A percentile compares a stretch with the other conserved stretches of the same genome.
These are phyloP conservation scores for Murina feae DNA, from an alignment of 2,113 vertebrate genomes.

Conservation along the genomic window DNA sequence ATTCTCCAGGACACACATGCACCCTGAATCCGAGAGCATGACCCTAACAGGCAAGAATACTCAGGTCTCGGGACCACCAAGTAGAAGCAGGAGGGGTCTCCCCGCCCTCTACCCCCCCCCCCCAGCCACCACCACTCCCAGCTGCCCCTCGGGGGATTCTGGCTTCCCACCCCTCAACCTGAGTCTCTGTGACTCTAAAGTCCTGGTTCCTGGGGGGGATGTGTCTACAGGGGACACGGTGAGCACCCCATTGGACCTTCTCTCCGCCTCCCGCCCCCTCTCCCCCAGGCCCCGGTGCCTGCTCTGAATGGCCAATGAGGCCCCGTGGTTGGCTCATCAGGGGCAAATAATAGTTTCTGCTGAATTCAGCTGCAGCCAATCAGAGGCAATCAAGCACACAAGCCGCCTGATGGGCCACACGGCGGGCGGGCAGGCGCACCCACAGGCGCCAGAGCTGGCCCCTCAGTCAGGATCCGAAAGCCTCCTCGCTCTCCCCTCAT, in stretches of 20 bases:
- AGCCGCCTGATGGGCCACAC: constrained; percentile 73
- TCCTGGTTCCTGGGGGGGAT: not conserved
- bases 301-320: constrained; percentile 74
- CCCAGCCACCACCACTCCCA: not conserved
- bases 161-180: not conserved
- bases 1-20: not conserved
- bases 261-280: not conserved
- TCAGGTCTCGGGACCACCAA: not conserved
- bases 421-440: not conserved
- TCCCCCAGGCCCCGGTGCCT: constrained; percentile 49
- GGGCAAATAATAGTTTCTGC: constrained; percentile 78
- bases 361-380: constrained; percentile 78
- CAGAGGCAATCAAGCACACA: constrained; percentile 77
- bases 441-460: constrained; percentile 61
- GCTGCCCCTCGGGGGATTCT: not conserved
- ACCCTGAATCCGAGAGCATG: not conserved
- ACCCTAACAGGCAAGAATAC: not conserved
- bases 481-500: not conserved
- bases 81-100: not conserved
- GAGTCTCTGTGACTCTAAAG: not conserved
- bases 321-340: constrained; percentile 76
- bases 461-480: constrained; percentile 39
- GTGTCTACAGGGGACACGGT: not conserved
- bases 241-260: not conserved
- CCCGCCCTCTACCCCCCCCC: no score